Percentiles rank a stretch among this genome's conserved stretches.
phyloP scores from a whole-genome alignment of 64 coral and sea anemone species.

The Stichodactyla mertensii region DNA sequence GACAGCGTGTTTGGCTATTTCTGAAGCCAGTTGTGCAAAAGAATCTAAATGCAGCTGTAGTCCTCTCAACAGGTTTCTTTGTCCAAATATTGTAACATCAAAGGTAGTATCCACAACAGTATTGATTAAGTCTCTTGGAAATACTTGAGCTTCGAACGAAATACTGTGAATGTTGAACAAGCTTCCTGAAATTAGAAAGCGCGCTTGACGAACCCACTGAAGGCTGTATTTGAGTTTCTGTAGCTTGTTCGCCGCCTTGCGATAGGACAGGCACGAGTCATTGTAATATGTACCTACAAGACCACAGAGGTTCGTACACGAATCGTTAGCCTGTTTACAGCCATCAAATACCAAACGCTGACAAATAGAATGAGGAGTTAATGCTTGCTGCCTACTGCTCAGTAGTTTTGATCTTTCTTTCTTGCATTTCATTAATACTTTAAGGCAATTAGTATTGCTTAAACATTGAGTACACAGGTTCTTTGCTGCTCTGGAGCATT shows the following conservation, averaged over 20 bases:
- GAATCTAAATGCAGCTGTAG: slow-evolving; percentile 61
- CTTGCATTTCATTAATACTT: slow-evolving; percentile 20
- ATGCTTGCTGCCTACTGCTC: not conserved
- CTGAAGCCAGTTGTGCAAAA: slow-evolving; percentile 69
- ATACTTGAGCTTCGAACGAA: slow-evolving; percentile 76
- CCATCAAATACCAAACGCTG: slow-evolving; percentile 47
- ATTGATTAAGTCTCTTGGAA: slow-evolving; percentile 39
- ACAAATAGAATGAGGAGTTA: slow-evolving; percentile 28
- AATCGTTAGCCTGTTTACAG: slow-evolving; percentile 29
- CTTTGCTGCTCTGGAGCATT: slow-evolving; percentile 55
- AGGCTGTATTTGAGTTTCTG: slow-evolving; percentile 44
- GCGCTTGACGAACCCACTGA: slow-evolving; percentile 76
- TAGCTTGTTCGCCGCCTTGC: slow-evolving; percentile 40
- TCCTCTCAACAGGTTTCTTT: slow-evolving; percentile 62
- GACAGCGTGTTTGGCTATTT: slow-evolving; percentile 86
- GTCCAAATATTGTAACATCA: slow-evolving; percentile 95
- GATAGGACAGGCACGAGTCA: slow-evolving; percentile 59
- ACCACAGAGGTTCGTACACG: slow-evolving; percentile 40
- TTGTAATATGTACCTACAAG: slow-evolving; percentile 46
- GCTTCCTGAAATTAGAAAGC: slow-evolving; percentile 46
- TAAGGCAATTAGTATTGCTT: slow-evolving; percentile 26
- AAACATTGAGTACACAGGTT: slow-evolving; percentile 48
- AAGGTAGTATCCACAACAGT: slow-evolving; percentile 69
- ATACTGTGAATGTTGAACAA: slow-evolving; percentile 83
- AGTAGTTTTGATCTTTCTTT: slow-evolving; percentile 13